Evolutionary conservation across 2,113 vertebrate genomes (phyloP).

Genomic region (Oceanodroma tethys): DNA sequence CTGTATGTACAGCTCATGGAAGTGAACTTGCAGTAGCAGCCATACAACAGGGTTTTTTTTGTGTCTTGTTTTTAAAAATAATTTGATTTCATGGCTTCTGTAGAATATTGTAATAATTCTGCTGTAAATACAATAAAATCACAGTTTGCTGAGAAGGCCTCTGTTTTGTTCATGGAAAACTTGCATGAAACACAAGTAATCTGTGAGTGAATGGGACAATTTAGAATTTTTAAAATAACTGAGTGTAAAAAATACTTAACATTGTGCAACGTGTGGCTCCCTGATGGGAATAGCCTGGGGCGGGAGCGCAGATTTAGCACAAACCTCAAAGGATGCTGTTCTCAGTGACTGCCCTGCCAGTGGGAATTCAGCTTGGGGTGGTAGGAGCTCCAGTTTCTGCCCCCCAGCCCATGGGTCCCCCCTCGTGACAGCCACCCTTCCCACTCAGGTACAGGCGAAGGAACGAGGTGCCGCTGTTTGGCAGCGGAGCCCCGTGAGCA

Average conservation of each 20-base stretch:
- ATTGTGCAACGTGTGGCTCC: accelerated
- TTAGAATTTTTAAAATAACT: neutral
- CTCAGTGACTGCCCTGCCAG: neutral
- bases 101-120: slow-evolving; percentile 69
- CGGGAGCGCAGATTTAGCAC: neutral
- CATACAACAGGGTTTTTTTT: neutral
- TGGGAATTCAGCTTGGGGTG: neutral
- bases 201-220: neutral
- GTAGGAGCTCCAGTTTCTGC: neutral
- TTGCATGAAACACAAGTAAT: neutral
- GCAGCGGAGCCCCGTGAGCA: neutral
- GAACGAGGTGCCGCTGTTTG: accelerated
- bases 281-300: neutral
- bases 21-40: slow-evolving; percentile 30
- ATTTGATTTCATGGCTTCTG: slow-evolving; percentile 53
- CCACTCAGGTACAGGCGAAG: accelerated
- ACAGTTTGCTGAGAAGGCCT: slow-evolving; percentile 20
- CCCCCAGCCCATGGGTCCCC: neutral
- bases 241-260: neutral
- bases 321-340: neutral
- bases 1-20: neutral
- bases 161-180: neutral
- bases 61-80: slow-evolving; percentile 18
- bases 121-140: slow-evolving; percentile 67
- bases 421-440: neutral